Base-by-base conservation (phyloP, 1,140 invertebrate genomes). In the Trigoniulus corallinus region DNA sequence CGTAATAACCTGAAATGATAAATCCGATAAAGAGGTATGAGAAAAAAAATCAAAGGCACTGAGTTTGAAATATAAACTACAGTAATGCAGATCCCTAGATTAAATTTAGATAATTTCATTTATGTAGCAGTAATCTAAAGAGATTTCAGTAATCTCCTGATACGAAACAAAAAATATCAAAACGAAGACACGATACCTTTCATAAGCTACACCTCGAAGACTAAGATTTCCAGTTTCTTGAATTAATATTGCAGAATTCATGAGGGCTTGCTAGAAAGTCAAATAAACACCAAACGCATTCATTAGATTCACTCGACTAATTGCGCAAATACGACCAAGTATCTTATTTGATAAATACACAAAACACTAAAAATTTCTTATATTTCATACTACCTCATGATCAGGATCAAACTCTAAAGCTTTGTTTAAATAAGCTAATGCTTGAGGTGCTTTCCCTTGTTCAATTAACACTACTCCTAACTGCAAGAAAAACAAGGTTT, bases 171-270 rank as follows among this genome's bases (percentile, higher is more conserved):
- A 7, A 44, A 44, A 44, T 44, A 44, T 44, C 24, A 7, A 4
- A 21, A 24, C 18, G 4, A 44, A 47, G 15, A 7, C 15, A 34
- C 29, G 7, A 34, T 50, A 50, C 49, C 49, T 50, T 50, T 50
- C 49, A 24, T 50, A 50, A 4, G 49, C 49, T 21, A 55, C 43
- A 34, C 53, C 39, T 40, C 64, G 60, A 15, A 64, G 52, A 29
- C 57, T 56, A 3, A 57, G 53, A 49, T 66, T 56, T 22, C 63
- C 63, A 46, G 54, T 55, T 46, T 71, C 69, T 56, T 95, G 91
- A 53, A 96, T 75, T 34, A 97, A 67, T 58, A 96, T 91, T 7
- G 92, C 93, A 1, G 91, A 96, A 67, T 96, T 96, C 12, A 96
- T 74, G 41, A 97, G 69, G 0, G 92, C 88, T 66, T 94, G 89